phyloP scores from a whole-genome alignment of 2,888 invertebrate genomes.

The Therioaphis trifolii region DNA sequence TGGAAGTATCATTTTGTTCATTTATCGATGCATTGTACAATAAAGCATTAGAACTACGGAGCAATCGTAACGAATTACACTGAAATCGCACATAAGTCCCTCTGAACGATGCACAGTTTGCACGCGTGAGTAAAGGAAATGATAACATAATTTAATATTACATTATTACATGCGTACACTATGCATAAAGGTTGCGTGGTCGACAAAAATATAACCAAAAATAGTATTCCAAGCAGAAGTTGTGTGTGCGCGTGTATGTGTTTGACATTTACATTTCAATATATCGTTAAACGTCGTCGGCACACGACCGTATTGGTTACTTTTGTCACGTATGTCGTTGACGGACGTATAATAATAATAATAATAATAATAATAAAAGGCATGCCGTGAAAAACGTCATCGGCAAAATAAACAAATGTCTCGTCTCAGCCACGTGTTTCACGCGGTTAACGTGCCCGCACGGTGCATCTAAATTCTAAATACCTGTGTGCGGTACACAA shows the following conservation, averaged over 20 bases:
- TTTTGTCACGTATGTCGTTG: constrained; percentile 26
- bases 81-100: too few relatives aligned
- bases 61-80: too few relatives aligned
- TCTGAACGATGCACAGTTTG: too few relatives aligned
- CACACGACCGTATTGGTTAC: constrained; percentile 20
- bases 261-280: constrained; percentile 42
- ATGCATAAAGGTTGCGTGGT: background rate
- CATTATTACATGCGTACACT: too few relatives aligned
- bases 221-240: background rate
- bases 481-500: too few relatives aligned
- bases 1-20: too few relatives aligned
- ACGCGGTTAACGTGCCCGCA: background rate
- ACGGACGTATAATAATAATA: background rate
- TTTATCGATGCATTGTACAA: too few relatives aligned
- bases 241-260: background rate
- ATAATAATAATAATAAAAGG: background rate
- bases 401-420: background rate
- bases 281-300: constrained; percentile 16
- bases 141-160: too few relatives aligned
- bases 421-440: background rate
- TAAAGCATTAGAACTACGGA: too few relatives aligned
- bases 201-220: too few relatives aligned
- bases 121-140: background rate
- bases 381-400: background rate
- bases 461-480: too few relatives aligned